A percentile compares a stretch with the other conserved stretches of the same genome.
These are phyloP conservation scores for Venustaconcha ellipsiformis DNA, from an alignment of 1,140 invertebrate genomes.

Conservation along the genomic window DNA sequence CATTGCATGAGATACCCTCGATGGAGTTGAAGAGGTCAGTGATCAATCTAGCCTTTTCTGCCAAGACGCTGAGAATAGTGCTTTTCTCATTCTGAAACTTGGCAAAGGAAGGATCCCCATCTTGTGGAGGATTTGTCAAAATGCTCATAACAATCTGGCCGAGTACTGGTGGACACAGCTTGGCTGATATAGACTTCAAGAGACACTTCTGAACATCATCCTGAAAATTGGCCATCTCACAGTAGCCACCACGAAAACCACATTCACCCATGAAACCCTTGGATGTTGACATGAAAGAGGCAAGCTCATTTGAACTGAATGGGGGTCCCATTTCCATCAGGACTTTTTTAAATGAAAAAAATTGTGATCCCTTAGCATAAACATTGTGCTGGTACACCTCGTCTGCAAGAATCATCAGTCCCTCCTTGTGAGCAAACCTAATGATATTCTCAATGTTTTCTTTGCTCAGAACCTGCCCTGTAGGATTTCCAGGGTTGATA, in stretches of 20 bases:
- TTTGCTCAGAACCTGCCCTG: conserved; percentile 86
- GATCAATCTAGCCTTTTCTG: conserved; percentile 83
- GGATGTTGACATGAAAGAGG: conserved; percentile 95
- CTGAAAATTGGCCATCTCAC: conserved; percentile 89
- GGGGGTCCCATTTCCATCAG: conserved; percentile 88
- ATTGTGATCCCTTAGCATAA: conserved; percentile 87
- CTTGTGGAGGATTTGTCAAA: conserved; percentile 83
- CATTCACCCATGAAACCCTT: conserved; percentile 90
- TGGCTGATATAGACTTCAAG: conserved; percentile 92
- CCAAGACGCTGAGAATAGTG: conserved; percentile 82
- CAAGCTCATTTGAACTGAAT: conserved; percentile 86
- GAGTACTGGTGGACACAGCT: conserved; percentile 90
- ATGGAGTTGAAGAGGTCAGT: conserved; percentile 92
- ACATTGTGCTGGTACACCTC: conserved; percentile 96
- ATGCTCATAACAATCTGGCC: conserved; percentile 86
- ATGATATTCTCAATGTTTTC: conserved; percentile 93
- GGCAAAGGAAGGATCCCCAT: conserved; percentile 83
- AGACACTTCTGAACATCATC: conserved; percentile 82
- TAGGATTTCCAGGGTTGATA: conserved; percentile 99
- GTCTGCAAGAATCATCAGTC: conserved; percentile 92
- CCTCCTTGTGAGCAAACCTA: conserved; percentile 89
- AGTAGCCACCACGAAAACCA: conserved; percentile 95
- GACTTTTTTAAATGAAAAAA: conserved; percentile 96
- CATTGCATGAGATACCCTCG: conserved; percentile 87
- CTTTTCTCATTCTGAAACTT: conserved; percentile 79